Conservation (phyloP, 2,888 invertebrate species). For the Meta bourneti region DNA sequence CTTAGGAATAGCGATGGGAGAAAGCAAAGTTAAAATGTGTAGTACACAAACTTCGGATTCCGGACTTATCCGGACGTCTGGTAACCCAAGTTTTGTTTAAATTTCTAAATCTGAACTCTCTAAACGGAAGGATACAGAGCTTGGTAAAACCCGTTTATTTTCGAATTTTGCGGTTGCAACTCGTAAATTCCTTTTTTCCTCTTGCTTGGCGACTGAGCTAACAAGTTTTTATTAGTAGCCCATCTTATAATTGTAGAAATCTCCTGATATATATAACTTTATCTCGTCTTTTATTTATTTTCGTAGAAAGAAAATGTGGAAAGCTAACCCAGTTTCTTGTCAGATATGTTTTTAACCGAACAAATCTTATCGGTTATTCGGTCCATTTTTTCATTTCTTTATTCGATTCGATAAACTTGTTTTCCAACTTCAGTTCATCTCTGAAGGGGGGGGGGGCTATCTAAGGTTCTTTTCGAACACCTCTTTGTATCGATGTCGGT, state of each 20-base stretch:
- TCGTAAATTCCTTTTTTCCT: neutral
- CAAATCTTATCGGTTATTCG: constrained; percentile 2
- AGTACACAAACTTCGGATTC: too few species aligned
- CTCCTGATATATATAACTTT: neutral
- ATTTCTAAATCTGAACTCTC: neutral
- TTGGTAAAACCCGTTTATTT: neutral
- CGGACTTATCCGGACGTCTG: too few species aligned
- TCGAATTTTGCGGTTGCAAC: neutral
- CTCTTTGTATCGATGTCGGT: neutral
- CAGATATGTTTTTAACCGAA: neutral
- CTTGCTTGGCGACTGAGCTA: neutral
- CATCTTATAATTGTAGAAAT: neutral
- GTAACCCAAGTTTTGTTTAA: neutral
- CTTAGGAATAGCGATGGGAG: too few species aligned
- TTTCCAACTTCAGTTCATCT: neutral
- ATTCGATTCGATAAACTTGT: constrained; percentile 14
- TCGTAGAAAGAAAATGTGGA: neutral
- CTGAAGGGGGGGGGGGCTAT: neutral
- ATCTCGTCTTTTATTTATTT: neutral
- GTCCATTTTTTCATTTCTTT: neutral
- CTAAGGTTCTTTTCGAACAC: neutral
- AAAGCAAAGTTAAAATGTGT: too few species aligned
- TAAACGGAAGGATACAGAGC: neutral
- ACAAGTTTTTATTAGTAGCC: constrained; percentile 8
- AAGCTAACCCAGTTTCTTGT: constrained; percentile 12